Conservation (phyloP, 2,888 invertebrate genomes). For the Omphaloscelis lunosa region DNA sequence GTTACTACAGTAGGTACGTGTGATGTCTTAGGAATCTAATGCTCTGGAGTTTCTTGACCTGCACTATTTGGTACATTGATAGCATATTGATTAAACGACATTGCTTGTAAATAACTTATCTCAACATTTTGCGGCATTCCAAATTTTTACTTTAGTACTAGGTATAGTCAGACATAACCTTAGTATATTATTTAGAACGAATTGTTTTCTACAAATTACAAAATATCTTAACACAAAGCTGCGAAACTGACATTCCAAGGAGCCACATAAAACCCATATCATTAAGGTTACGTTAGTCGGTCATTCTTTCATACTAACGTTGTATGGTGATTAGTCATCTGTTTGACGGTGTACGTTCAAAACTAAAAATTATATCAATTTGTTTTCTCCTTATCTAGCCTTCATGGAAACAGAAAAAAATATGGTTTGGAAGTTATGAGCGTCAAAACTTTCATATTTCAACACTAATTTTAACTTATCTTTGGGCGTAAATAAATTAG, state of each 20-base stretch:
- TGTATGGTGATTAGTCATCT: too few species aligned
- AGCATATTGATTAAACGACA: slow-evolving; percentile 19
- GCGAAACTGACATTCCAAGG: neutral
- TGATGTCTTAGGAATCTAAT: slow-evolving; percentile 31
- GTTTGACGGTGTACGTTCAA: too few species aligned
- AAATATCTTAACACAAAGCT: neutral
- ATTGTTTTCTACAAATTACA: neutral
- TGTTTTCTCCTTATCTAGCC: too few species aligned
- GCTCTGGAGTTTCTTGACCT: slow-evolving; percentile 28
- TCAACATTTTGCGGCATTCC: neutral
- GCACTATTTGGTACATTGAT: neutral
- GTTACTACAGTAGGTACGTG: slow-evolving; percentile 16
- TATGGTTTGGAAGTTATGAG: too few species aligned
- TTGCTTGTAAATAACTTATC: neutral
- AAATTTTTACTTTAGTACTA: neutral
- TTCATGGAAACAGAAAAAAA: too few species aligned
- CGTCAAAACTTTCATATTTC: too few species aligned
- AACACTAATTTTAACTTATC: too few species aligned
- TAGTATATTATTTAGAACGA: neutral
- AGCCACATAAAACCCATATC: neutral
- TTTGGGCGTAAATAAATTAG: too few species aligned
- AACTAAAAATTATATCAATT: too few species aligned
- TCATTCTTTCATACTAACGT: too few species aligned
- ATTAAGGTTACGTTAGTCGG: neutral
- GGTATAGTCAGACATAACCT: neutral